A percentile compares a stretch with the other conserved stretches of the same genome.
Evolutionary conservation across 1,140 invertebrate genomes (phyloP).

Genomic region (Ostrea denselamellosa): DNA sequence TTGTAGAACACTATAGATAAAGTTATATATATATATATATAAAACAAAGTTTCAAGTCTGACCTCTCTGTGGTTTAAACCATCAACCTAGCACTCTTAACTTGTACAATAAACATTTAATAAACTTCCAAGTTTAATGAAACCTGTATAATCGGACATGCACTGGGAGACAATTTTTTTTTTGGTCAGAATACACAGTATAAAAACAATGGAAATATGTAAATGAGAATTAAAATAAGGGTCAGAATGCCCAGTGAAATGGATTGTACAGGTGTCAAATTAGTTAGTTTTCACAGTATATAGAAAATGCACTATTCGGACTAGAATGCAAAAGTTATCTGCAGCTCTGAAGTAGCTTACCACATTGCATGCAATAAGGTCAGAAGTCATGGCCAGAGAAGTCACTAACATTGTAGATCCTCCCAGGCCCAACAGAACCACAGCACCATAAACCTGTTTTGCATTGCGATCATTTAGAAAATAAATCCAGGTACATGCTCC

Average conservation of each 20-base stretch:
- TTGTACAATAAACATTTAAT: too few species aligned
- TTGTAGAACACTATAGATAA: too few species aligned
- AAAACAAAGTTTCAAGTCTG: too few species aligned
- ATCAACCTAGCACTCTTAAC: too few species aligned
- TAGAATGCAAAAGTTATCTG: too few species aligned
- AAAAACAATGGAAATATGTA: background rate
- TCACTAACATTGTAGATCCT: slow-evolving; percentile 91
- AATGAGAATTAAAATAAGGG: background rate
- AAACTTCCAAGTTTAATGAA: too few species aligned
- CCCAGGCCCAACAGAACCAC: slow-evolving; percentile 86
- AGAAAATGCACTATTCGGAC: too few species aligned
- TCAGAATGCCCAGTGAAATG: background rate
- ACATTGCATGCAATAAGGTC: slow-evolving; percentile 93
- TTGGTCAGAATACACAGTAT: background rate
- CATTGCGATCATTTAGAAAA: slow-evolving; percentile 63
- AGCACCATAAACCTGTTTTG: slow-evolving; percentile 64
- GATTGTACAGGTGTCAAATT: background rate
- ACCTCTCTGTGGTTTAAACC: too few species aligned
- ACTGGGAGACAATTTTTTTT: too few species aligned
- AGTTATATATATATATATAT: too few species aligned
- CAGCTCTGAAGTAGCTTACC: slow-evolving; percentile 71
- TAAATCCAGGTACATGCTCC: slow-evolving; percentile 86
- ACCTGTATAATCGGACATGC: too few species aligned
- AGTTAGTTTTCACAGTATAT: too few species aligned
- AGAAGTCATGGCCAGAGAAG: slow-evolving; percentile 92